Evolutionary conservation across 35 echinoderm and acorn worm genomes (phyloP).

Genomic region (Apostichopus parvimensis): DNA sequence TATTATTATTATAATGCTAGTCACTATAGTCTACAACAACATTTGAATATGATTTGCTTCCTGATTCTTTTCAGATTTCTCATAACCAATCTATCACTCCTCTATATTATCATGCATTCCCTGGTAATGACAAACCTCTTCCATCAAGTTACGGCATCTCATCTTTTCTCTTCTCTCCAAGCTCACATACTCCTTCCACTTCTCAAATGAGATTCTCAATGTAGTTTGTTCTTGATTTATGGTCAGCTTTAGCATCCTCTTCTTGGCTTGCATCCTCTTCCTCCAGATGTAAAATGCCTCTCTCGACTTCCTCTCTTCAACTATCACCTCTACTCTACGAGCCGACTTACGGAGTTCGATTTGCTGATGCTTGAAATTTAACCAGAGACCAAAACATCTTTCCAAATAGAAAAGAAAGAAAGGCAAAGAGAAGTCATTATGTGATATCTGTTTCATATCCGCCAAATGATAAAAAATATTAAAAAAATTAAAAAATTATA

Average conservation of each 20-base stretch:
- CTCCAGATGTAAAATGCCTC: background rate
- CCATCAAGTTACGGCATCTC: background rate
- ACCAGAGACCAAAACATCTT: background rate
- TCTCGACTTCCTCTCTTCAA: background rate
- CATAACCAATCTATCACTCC: too few relatives aligned
- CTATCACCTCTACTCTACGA: background rate
- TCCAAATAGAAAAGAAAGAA: background rate
- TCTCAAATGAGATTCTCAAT: background rate
- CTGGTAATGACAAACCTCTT: background rate
- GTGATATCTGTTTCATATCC: too few relatives aligned
- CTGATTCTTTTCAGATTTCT: too few relatives aligned
- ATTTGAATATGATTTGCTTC: too few relatives aligned
- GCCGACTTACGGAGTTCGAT: background rate
- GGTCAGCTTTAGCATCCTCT: background rate
- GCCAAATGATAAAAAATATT: too few relatives aligned
- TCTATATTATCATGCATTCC: background rate
- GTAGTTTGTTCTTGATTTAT: background rate
- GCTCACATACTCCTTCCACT: slow-evolving; percentile 11
- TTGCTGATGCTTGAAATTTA: background rate
- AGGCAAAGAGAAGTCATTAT: too few relatives aligned
- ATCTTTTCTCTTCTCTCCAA: background rate
- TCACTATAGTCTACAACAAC: too few relatives aligned
- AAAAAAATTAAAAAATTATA: too few relatives aligned
- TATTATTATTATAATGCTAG: too few relatives aligned
- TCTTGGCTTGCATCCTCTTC: background rate